Percentiles rank a stretch among this genome's conserved stretches.
These are phyloP conservation scores for Gari tellinella DNA, from an alignment of 2,888 invertebrate species.

Conservation along the genomic window DNA sequence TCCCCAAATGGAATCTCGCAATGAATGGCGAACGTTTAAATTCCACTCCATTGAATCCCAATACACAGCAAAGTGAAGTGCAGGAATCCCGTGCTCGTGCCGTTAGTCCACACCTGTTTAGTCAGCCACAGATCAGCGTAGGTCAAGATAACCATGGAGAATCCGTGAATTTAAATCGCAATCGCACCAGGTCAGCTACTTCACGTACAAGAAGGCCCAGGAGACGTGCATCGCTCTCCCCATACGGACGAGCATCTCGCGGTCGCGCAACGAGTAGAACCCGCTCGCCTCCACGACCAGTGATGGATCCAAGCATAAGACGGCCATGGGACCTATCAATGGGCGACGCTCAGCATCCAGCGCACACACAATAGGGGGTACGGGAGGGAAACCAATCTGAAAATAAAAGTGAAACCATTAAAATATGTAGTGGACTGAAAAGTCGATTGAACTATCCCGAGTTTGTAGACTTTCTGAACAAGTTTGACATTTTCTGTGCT, in stretches of 20 bases:
- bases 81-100: background rate
- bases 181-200: too few relatives aligned
- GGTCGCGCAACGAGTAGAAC: background rate
- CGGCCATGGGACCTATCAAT: background rate
- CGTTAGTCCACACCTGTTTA: background rate
- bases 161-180: too few relatives aligned
- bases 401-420: background rate
- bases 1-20: slow-evolving; percentile 11
- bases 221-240: too few relatives aligned
- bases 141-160: too few relatives aligned
- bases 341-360: background rate
- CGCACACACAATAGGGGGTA: background rate
- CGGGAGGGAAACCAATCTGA: background rate
- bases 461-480: background rate
- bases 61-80: background rate
- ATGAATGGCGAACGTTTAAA: too few relatives aligned
- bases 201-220: too few relatives aligned
- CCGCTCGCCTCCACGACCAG: background rate
- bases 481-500: slow-evolving; percentile 7
- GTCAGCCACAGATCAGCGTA: too few relatives aligned
- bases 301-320: background rate
- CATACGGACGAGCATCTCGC: background rate
- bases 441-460: slow-evolving; percentile 7
- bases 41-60: background rate
- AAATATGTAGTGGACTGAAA: slow-evolving; percentile 15